Evolutionary conservation across 2,888 invertebrate species (phyloP), one percentile per base, ranked within the genome.

Genomic region (Suillia variegata): DNA sequence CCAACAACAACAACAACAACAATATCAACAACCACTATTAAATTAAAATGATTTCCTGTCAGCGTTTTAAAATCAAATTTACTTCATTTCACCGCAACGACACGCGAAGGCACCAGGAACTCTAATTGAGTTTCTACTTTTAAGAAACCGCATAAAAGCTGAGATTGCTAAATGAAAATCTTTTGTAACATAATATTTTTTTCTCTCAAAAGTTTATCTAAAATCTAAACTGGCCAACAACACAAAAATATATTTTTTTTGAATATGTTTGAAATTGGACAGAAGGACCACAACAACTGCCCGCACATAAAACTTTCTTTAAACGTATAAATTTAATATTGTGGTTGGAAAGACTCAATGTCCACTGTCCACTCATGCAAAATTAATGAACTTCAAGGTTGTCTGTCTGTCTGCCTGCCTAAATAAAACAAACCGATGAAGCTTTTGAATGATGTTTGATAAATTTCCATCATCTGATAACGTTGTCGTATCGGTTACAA

Each of bases 101-200:
- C n/a, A n/a, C n/a, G n/a, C n/a, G n/a, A 34, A 12, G 52, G n/a
- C 38, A 10, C 31, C 31, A 31, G 64, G 71, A 74, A 70, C 71
- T 13, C 73, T 72, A 72, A 72, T 72, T 72, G 72, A 72, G 72
- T 72, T 72, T n/a, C n/a, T n/a, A 73, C 66, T 74, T 72, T 73
- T 72, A 74, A 74, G 73, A 65, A 73, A 72, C 72, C 72, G 70
- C 72, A 72, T 65, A 70, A 73, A 74, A 71, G 74, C 62, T 69
- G n/a, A n/a, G n/a, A n/a, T n/a, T n/a, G n/a, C n/a, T n/a, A 67
- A 74, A 69, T 74, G 74, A 73, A 74, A 73, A 71, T 73, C 13
- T 20, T 45, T 20, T 45, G 18, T 18, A 45, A 45, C 18, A 18
- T 17, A 45, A 45, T 45, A 20, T 20, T 20, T 17, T 45, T 45